Percentiles rank a stretch among this genome's conserved stretches.
These are phyloP conservation scores for Microcaecilia unicolor DNA, from an alignment of 2,797 vertebrate species.

Conservation along the genomic window DNA sequence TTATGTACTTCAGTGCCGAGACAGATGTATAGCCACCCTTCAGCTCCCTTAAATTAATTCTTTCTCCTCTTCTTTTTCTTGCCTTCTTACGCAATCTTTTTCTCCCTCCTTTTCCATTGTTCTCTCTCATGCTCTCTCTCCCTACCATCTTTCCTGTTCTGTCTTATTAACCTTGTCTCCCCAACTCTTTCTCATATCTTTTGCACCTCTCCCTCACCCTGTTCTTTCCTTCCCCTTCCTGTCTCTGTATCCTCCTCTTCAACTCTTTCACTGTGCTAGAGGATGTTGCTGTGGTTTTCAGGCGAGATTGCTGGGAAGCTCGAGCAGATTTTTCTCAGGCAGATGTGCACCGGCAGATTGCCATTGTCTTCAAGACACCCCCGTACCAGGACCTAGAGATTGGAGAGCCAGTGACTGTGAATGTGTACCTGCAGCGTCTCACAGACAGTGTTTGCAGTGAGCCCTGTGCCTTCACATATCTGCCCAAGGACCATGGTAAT, in stretches of 20 bases:
- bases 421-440: constrained; percentile 66
- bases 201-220: background rate
- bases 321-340: constrained; percentile 85
- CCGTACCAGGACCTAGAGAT: constrained; percentile 79
- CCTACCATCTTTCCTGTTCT: fast-evolving
- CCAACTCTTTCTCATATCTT: background rate
- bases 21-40: no score
- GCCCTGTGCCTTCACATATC: constrained; percentile 66
- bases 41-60: no score
- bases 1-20: no score
- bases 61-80: no score
- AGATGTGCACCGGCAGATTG: constrained; percentile 86
- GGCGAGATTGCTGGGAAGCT: constrained; percentile 70
- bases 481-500: constrained; percentile 68
- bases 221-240: no score
- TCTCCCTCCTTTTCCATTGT: no score
- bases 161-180: no score
- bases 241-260: background rate
- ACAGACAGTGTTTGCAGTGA: constrained; percentile 86
- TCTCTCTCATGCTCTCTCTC: background rate
- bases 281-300: constrained; percentile 83
- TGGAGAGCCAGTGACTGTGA: constrained; percentile 63
- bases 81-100: no score
- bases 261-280: constrained; percentile 42
- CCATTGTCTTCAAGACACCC: constrained; percentile 82